phyloP scores from a whole-genome alignment of 1,140 invertebrate species.

The Drosophila quadrilineata region DNA sequence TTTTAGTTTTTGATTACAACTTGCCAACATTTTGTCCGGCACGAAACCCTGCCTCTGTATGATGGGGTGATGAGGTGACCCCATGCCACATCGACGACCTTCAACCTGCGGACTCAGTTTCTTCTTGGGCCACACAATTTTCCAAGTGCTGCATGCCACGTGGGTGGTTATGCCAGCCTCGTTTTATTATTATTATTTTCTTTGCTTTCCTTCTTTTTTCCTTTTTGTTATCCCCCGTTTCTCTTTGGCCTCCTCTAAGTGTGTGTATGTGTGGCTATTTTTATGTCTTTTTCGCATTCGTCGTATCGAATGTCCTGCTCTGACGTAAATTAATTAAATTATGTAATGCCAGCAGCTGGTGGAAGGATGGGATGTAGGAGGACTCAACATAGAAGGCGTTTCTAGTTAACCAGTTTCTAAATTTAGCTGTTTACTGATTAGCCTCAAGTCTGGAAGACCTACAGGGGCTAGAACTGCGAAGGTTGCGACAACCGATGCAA shows the following conservation, averaged over 20 bases:
- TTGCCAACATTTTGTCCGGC: conserved; percentile 15
- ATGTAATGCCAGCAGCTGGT: conserved; percentile 30
- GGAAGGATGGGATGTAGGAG: background rate
- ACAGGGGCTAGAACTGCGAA: too few species aligned
- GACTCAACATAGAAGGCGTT: background rate
- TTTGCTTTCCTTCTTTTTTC: background rate
- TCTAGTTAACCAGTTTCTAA: conserved; percentile 58
- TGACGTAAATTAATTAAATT: conserved; percentile 77
- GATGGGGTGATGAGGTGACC: too few species aligned
- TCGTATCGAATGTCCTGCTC: conserved; percentile 69
- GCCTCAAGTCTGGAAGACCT: too few species aligned
- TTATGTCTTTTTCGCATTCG: conserved; percentile 43
- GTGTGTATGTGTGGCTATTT: too few species aligned
- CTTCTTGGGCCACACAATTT: too few species aligned
- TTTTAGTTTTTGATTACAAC: conserved; percentile 65
- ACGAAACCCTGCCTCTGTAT: conserved; percentile 7
- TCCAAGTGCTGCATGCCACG: background rate
- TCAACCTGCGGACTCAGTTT: too few species aligned
- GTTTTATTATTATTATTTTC: background rate
- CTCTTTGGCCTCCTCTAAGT: background rate
- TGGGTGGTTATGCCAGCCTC: too few species aligned
- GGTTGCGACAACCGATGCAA: background rate
- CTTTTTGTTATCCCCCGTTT: background rate
- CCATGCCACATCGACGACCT: too few species aligned
- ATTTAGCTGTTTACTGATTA: conserved; percentile 43